These are phyloP conservation scores for Cariama cristata DNA, from an alignment of 2,113 vertebrate genomes.

Conservation along the genomic window DNA sequence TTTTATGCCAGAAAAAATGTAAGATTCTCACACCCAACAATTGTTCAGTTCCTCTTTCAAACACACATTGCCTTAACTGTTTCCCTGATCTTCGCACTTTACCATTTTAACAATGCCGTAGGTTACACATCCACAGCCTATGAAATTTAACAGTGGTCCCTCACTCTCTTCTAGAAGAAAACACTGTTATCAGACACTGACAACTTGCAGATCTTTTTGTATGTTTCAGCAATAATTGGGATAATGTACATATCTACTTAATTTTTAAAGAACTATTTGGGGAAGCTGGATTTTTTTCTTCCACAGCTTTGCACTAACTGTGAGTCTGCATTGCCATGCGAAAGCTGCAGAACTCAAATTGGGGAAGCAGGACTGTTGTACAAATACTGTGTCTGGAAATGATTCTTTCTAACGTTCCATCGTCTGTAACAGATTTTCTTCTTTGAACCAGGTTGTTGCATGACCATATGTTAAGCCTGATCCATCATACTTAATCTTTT, in stretches of 20 bases:
- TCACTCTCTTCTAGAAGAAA: neutral
- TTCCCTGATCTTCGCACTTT: neutral
- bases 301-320: neutral
- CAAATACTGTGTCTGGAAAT: neutral
- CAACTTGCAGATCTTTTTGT: neutral
- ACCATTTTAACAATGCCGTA: neutral
- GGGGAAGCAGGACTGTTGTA: neutral
- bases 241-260: neutral
- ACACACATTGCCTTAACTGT: neutral
- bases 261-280: neutral
- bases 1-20: neutral
- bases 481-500: constrained; percentile 19
- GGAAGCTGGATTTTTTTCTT: neutral
- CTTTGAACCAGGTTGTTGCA: neutral
- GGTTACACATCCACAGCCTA: neutral
- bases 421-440: neutral
- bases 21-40: neutral
- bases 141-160: neutral
- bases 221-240: neutral
- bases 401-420: neutral
- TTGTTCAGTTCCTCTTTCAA: neutral
- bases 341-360: neutral
- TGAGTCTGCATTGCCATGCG: neutral
- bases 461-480: neutral
- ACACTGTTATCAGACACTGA: neutral